A percentile compares a stretch with the other conserved stretches of the same genome.
Evolutionary conservation across 2,113 vertebrate species (phyloP).

Genomic region (Oncorhynchus gorbuscha): DNA sequence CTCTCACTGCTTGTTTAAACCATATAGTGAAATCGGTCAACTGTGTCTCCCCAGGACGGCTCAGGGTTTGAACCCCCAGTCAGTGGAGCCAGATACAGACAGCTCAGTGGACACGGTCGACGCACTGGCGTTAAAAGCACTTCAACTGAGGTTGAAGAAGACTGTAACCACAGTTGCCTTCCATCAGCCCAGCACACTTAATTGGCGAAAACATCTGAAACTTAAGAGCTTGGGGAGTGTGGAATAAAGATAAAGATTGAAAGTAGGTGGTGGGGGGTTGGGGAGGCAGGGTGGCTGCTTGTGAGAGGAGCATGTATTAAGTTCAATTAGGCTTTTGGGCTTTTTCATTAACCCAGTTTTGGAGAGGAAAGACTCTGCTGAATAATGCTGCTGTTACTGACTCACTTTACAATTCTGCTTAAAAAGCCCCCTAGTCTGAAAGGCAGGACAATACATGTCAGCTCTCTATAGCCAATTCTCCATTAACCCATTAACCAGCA

Average conservation of each 20-base stretch:
- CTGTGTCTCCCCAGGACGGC: conserved; percentile 55
- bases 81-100: conserved; percentile 7
- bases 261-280: conserved; percentile 47
- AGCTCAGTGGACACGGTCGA: conserved; percentile 38
- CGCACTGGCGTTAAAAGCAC: conserved; percentile 38
- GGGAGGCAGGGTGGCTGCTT: conserved; percentile 51
- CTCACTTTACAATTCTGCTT: conserved; percentile 58
- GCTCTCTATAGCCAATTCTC: conserved; percentile 61
- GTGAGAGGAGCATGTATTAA: conserved; percentile 55
- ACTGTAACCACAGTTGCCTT: conserved; percentile 49
- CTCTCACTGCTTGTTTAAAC: conserved; percentile 54
- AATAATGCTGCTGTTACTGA: conserved; percentile 64
- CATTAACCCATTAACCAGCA: conserved; percentile 64
- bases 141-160: conserved; percentile 43
- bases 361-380: conserved; percentile 68
- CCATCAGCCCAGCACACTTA: conserved; percentile 47
- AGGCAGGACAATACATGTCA: conserved; percentile 56
- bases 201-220: conserved; percentile 46
- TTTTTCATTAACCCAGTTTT: conserved; percentile 77
- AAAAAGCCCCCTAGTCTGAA: conserved; percentile 51
- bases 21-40: conserved; percentile 60
- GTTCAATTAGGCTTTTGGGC: conserved; percentile 74
- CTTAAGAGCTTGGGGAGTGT: neutral
- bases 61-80: conserved; percentile 21
- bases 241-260: conserved; percentile 35